These are phyloP conservation scores for Anarsia innoxiella DNA, from an alignment of 2,888 invertebrate species.

Conservation along the genomic window DNA sequence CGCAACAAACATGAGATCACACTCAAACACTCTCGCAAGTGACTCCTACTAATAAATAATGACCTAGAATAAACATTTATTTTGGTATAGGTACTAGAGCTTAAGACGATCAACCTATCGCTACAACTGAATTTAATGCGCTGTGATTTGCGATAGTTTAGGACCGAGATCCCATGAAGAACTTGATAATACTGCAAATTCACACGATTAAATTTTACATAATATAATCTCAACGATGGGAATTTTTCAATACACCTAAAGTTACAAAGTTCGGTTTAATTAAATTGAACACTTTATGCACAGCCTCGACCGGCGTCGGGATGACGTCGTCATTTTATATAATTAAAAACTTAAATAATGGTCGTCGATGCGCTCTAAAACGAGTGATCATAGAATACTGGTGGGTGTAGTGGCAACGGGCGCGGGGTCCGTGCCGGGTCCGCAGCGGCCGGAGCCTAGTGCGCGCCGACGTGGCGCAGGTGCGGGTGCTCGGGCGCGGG, in stretches of 20 bases:
- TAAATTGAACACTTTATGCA: conserved; percentile 73
- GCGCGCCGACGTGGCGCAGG: conserved; percentile 60
- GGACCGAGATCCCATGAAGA: conserved; percentile 36
- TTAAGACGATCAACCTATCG: conserved; percentile 42
- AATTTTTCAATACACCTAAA: conserved; percentile 55
- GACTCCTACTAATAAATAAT: conserved; percentile 66
- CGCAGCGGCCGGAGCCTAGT: no score
- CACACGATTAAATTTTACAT: conserved; percentile 39
- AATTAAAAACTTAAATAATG: conserved; percentile 57
- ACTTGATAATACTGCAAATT: conserved; percentile 57
- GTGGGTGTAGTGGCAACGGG: conserved; percentile 48
- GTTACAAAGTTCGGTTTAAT: conserved; percentile 44
- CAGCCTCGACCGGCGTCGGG: conserved; percentile 63
- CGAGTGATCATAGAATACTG: conserved; percentile 73
- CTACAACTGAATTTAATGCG: conserved; percentile 33
- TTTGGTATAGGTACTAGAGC: conserved; percentile 69
- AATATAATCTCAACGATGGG: conserved; percentile 66
- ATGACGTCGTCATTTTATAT: conserved; percentile 61
- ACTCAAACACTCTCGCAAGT: conserved; percentile 55
- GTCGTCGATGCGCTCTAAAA: conserved; percentile 72
- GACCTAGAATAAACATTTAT: conserved; percentile 61
- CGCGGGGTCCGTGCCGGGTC: no score
- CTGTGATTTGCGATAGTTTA: conserved; percentile 44
- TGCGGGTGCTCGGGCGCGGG: conserved; percentile 58
- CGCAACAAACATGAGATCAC: conserved; percentile 63